These are phyloP conservation scores for Tapirus terrestris DNA, from an alignment of 2,113 vertebrate species.

Conservation along the genomic window DNA sequence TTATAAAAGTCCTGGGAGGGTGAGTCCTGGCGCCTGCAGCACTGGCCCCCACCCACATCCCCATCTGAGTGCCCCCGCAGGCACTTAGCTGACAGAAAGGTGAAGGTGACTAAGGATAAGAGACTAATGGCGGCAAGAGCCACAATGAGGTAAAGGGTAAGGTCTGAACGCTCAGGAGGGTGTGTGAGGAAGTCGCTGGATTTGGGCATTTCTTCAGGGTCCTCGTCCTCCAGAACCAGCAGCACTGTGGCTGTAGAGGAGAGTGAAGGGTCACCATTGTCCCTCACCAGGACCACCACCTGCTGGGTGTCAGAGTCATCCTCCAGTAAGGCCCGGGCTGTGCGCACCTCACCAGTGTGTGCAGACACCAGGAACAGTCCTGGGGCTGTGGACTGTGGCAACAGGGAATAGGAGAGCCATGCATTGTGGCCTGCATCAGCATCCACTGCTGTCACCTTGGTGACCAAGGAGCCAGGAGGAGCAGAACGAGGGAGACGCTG, in stretches of 20 bases:
- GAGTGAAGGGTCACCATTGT: constrained; percentile 91
- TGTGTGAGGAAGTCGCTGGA: constrained; percentile 83
- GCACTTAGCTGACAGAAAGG: constrained; percentile 85
- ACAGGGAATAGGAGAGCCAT: constrained; percentile 90
- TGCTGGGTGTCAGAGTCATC: constrained; percentile 88
- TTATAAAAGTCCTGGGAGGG: constrained; percentile 87
- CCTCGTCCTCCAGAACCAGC: constrained; percentile 90
- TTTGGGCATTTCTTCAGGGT: constrained; percentile 82
- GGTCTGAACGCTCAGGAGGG: constrained; percentile 83
- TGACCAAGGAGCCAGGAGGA: constrained; percentile 90
- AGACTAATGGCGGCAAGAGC: constrained; percentile 87
- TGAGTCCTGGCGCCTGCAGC: constrained; percentile 86
- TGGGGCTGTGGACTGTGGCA: constrained; percentile 89
- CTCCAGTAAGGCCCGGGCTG: constrained; percentile 87
- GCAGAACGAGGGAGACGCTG: constrained; percentile 89
- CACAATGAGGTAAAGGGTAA: constrained; percentile 92
- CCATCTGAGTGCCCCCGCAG: constrained; percentile 78
- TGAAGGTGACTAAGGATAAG: constrained; percentile 84
- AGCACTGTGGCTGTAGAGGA: constrained; percentile 91
- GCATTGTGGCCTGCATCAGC: constrained; percentile 92
- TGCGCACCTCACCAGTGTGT: constrained; percentile 92
- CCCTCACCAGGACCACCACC: constrained; percentile 89
- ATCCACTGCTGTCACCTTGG: constrained; percentile 93
- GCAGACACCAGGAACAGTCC: constrained; percentile 90
- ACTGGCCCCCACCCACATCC: constrained; percentile 80